Base-by-base conservation (phyloP, 2,113 vertebrate species). In the Lichenostomus cassidix region DNA sequence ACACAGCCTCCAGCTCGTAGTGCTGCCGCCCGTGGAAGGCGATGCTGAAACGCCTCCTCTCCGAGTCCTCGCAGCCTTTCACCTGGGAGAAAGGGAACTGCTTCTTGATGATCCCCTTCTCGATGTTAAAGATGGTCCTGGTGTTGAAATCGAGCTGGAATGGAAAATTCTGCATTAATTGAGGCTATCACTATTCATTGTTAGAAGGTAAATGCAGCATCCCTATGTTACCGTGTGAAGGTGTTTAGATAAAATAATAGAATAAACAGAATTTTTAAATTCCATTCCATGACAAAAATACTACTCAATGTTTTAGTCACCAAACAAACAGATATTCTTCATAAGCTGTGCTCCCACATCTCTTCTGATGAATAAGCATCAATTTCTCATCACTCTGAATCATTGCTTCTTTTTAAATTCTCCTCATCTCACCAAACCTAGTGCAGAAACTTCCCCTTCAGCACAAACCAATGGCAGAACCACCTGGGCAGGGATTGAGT, bases 61-160 rank as follows among this genome's bases (percentile, higher is more conserved):
- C 96, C 11, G 95, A 59, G 52, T 98, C 97, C 23, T 98, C 97
- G 49, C 97, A 98, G 53, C 97, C 98, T 86, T 98, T 98, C 56
- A 99, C 97, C 24, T 83, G 87, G 5, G 95, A 85, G 96, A 98
- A 99, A 13, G 96, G 96, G 82, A 98, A 98, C 75, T 98, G 98
- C 13, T 98, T 97, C 93, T 98, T 98, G 22, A 99, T 73, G 7
- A 94, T 98, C 46, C 98, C 98, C 78, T 98, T 99, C 94, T 98
- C 98, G 1, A 98, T 98, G 92, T 98, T 98, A 93, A 98, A 99
- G 94, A 98, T 81, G 93, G 97, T 96, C 94, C 98, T 97, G 84
- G 83, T 79, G 29, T 96, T 98, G 96, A 98, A 98, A 96, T 98
- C 97, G 15, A 98, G 97, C 98, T 98, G 91, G 65, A 96, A 95